Evolutionary conservation across 2,113 vertebrate species (phyloP).

Genomic region (Nesogale talazaci): DNA sequence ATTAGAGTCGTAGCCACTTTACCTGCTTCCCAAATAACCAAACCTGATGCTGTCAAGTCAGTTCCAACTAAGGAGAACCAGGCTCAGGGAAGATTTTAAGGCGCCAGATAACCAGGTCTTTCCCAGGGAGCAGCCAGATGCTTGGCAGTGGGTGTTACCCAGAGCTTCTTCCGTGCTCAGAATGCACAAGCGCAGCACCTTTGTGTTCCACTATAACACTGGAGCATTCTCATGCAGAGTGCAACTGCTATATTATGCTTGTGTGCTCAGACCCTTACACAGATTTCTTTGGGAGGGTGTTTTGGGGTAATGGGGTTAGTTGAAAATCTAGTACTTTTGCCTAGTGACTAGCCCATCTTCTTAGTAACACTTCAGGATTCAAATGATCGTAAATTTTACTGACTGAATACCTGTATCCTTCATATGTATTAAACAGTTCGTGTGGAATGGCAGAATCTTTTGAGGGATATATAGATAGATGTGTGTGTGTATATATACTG

Average conservation of each 20-base stretch:
- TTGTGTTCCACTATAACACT: not conserved
- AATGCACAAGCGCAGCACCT: not conserved
- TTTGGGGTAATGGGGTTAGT: not conserved
- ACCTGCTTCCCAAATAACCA: slow-evolving; percentile 8
- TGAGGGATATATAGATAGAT: no score
- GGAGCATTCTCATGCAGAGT: not conserved
- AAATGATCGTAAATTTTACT: slow-evolving; percentile 27
- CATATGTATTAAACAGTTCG: slow-evolving; percentile 1
- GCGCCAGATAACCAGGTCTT: no score
- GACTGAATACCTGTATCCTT: not conserved
- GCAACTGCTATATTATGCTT: not conserved
- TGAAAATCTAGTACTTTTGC: not conserved
- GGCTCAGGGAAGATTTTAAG: no score
- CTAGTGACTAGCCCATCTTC: not conserved
- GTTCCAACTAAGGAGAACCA: not conserved
- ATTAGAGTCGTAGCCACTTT: slow-evolving; percentile 15
- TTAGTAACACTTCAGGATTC: not conserved
- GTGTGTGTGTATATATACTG: no score
- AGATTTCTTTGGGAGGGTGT: not conserved
- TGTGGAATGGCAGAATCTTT: not conserved
- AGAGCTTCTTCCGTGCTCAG: not conserved
- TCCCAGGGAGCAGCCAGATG: not conserved
- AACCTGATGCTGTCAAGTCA: not conserved
- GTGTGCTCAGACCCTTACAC: not conserved
- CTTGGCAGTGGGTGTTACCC: not conserved